Evolutionary conservation across 2,797 vertebrate genomes (phyloP), one percentile per base, ranked within the genome.

Genomic region (Triplophysa bombifrons): DNA sequence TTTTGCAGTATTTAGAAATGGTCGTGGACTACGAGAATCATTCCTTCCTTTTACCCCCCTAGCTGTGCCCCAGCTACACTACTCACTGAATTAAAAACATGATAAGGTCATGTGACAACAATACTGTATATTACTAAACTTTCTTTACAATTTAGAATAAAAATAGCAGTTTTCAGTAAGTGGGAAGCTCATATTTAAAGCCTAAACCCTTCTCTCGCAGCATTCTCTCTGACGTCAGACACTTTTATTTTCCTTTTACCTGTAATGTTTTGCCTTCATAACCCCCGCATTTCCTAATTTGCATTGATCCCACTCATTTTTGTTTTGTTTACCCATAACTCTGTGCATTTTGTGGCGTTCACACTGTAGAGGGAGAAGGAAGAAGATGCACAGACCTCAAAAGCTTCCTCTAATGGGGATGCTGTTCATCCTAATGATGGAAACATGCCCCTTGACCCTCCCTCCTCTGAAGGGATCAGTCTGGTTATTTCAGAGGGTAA

Each of bases 351-450:
- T 81, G 51, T 75, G 78, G 63, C 71, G 1, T 74, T 64, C 70
- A 74, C 14, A n/a, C 90, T 80, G 34, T 91, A 93, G 92, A 93
- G 89, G 90, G 92, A 93, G 91, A 93, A 92, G 84, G 90, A 91
- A 87, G 90, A 89, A 84, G 87, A 88, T 84, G 87, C 53, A 82
- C 0, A 69, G 67, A 73, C 81, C 41, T 41, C 78, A 73, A 75
- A 87, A 30, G 48, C 19, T 65, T 78, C 76, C 67, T 78, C 46
- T 78, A 71, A 78, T 80, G 82, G 85, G 84, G 78, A 78, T 65
- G 85, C 53, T 74, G 67, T 70, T 78, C 74, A 80, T 65, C 82
- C 20, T 14, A 83, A 80, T 48, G 67, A 71, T 63, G 69, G 74
- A 48, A 78, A 76, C 82, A 72, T 55, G 53, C 72, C 65, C 66